Conservation (phyloP, 2,797 vertebrate species). For the Carcharodon carcharias region DNA sequence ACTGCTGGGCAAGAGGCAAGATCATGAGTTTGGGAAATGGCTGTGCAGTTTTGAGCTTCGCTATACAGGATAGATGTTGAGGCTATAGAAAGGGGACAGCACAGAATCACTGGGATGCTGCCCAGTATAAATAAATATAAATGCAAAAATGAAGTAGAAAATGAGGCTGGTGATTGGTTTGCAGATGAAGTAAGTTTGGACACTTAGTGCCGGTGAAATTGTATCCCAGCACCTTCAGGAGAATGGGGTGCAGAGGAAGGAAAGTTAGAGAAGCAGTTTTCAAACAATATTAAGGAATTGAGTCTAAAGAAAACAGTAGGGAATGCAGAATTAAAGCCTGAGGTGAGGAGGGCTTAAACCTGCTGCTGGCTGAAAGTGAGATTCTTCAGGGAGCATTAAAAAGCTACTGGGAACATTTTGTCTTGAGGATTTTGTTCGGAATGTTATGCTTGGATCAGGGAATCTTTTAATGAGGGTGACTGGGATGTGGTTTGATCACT, state of each 20-base stretch:
- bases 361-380: background rate
- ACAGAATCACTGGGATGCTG: background rate
- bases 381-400: background rate
- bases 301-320: background rate
- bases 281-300: background rate
- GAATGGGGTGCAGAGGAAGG: background rate
- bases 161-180: background rate
- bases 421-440: background rate
- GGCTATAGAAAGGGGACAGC: background rate
- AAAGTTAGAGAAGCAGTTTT: background rate
- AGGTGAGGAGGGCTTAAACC: background rate
- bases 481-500: conserved; percentile 7
- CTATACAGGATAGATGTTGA: background rate
- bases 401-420: background rate
- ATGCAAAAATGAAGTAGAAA: background rate
- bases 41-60: background rate
- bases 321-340: background rate
- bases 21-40: background rate
- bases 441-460: conserved; percentile 1
- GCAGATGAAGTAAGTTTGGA: background rate
- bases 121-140: background rate
- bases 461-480: conserved; percentile 10
- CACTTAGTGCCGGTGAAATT: background rate
- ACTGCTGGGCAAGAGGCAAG: too few relatives aligned
- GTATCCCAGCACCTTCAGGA: background rate